Conservation (phyloP, 2,797 vertebrate genomes). For the Anolis apletophallus region DNA sequence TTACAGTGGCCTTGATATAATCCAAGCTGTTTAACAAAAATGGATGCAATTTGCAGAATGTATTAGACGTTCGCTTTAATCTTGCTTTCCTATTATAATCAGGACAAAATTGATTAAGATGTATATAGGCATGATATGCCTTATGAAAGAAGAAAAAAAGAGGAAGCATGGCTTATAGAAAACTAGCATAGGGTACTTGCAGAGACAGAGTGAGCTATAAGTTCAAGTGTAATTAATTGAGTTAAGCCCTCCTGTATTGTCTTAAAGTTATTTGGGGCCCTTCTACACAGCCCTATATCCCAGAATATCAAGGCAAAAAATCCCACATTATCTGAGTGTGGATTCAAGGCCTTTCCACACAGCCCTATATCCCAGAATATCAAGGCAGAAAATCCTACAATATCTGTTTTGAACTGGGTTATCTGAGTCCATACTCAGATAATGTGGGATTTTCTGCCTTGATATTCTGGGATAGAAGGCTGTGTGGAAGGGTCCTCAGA, state of each 20-base stretch:
- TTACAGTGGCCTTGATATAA: constrained; percentile 33
- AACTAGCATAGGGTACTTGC: constrained; percentile 72
- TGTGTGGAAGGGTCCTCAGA: no score
- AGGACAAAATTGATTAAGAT: constrained; percentile 75
- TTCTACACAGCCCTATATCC: no score
- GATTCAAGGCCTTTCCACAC: no score
- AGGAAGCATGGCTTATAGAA: background rate
- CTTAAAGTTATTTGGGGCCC: constrained; percentile 68
- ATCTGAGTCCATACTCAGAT: no score
- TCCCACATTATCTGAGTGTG: no score
- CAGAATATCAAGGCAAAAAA: no score
- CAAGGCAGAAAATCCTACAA: no score
- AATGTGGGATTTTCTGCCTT: no score
- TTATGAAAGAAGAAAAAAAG: constrained; percentile 62
- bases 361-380: no score
- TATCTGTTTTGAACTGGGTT: no score
- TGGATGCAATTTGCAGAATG: constrained; percentile 42
- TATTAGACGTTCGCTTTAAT: constrained; percentile 56
- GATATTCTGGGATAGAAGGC: no score
- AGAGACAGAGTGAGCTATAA: constrained; percentile 78
- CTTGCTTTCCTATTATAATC: constrained; percentile 43
- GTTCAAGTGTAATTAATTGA: constrained; percentile 82
- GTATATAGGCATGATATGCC: constrained; percentile 65
- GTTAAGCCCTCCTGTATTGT: constrained; percentile 82
- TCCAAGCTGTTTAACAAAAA: constrained; percentile 40